Base-by-base conservation (phyloP, 2,888 invertebrate genomes). In the Deilephila elpenor region DNA sequence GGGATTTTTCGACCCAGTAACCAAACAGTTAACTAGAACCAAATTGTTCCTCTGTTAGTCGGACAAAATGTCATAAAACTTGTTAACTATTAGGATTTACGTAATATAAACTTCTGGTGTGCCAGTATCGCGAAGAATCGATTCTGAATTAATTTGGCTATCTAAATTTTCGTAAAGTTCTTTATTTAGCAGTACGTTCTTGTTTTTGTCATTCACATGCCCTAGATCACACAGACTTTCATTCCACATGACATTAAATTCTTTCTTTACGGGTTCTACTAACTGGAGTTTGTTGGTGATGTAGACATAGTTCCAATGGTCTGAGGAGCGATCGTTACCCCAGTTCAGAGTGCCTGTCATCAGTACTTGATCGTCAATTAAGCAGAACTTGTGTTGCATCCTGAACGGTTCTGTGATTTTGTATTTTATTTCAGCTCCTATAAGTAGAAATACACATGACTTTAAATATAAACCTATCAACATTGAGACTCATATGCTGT, bases 341-440 rank as follows among this genome's bases (percentile, higher is more conserved):
- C 97, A 97, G 88, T 97, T 97, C 77, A 97, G 95, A 44, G 97
- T 97, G 59, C 97, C 97, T 74, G 95, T 96, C 83, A 97, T 95
- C 14, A 97, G 87, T 71, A 96, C 86, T 77, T 88, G 86, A 76
- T 92, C 90, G 83, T 97, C 97, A 60, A 97, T 90, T 74, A 97
- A 86, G 71, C 95, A 96, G 91, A 97, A 97, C 89, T 98, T 98
- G 88, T 98, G 97, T 85, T 98, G 97, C 97, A 98, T 97, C 74
- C 84, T 88, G 80, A 86, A 85, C 25, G 79, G 75, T 86, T 95
- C 75, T 88, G 89, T 78, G 79, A 84, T 70, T 84, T 94, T 93
- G 81, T 88, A 93, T 87, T 95, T 95, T 51, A 96, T 92, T 86
- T 94, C 92, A 75, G 96, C 95, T 70, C 96, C 96, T 96, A 86